These are phyloP conservation scores for Agrilus planipennis DNA, from an alignment of 1,140 invertebrate genomes.

Conservation along the genomic window DNA sequence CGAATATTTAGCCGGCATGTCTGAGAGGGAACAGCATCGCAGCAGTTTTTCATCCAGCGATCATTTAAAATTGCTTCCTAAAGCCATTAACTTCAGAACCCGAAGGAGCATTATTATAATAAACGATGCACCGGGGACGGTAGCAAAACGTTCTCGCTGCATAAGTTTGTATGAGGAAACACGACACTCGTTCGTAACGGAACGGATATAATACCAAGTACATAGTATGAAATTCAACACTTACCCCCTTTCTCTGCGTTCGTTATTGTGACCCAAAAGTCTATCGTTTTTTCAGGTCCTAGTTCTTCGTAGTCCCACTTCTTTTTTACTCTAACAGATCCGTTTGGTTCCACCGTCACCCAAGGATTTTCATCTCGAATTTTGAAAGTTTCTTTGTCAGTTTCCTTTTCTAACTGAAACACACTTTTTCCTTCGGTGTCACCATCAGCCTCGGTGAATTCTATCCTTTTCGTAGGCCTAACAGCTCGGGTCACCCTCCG, in stretches of 20 bases:
- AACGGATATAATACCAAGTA: no score
- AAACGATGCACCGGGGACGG: no score
- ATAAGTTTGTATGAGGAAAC: no score
- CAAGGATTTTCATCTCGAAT: slow-evolving; percentile 87
- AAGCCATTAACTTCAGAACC: no score
- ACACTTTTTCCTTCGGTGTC: slow-evolving; percentile 76
- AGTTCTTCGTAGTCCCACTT: slow-evolving; percentile 95
- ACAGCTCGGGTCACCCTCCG: slow-evolving; percentile 76
- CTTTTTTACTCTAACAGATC: slow-evolving; percentile 84
- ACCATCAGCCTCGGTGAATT: slow-evolving; percentile 84
- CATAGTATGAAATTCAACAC: slow-evolving; percentile 31
- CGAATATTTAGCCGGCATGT: no score
- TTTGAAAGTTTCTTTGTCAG: slow-evolving; percentile 84
- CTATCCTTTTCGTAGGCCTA: slow-evolving; percentile 80
- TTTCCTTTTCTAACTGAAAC: slow-evolving; percentile 84
- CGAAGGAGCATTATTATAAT: no score
- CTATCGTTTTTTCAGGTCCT: slow-evolving; percentile 90
- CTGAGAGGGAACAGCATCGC: no score
- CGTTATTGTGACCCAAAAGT: slow-evolving; percentile 91
- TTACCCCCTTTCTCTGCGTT: slow-evolving; percentile 76
- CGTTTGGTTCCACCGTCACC: slow-evolving; percentile 85
- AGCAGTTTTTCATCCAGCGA: no score
- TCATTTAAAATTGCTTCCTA: no score
- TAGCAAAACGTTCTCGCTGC: no score
- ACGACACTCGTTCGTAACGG: no score